phyloP scores from a whole-genome alignment of 2,113 vertebrate species.

The Campylorhamphus procurvoides region DNA sequence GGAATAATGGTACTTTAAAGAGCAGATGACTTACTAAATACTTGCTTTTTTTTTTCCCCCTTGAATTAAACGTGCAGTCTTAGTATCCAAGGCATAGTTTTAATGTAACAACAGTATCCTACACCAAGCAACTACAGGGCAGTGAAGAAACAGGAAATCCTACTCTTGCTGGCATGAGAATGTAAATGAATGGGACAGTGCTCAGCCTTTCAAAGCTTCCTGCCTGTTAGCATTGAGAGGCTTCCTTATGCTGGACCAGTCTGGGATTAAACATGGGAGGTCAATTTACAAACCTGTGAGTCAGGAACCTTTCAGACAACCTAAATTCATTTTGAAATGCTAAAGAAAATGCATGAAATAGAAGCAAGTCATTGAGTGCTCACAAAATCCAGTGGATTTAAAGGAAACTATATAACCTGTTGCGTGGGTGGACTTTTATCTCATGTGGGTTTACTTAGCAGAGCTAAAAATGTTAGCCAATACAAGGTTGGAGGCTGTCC shows the following conservation, averaged over 20 bases:
- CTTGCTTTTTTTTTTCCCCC: neutral
- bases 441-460: constrained; percentile 8
- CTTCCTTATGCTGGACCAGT: neutral
- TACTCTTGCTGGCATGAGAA: neutral
- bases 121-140: neutral
- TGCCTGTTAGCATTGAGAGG: neutral
- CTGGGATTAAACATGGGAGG: neutral
- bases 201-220: neutral
- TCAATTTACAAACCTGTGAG: neutral
- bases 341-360: neutral
- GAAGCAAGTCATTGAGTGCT: neutral
- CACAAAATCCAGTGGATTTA: neutral
- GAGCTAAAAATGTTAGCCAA: constrained; percentile 27
- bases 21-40: neutral
- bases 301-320: neutral
- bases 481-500: neutral
- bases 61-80: neutral
- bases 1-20: neutral
- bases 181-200: neutral
- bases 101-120: neutral
- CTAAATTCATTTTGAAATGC: neutral
- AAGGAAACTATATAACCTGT: constrained; percentile 24
- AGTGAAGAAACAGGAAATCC: neutral
- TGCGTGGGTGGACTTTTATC: constrained; percentile 2
- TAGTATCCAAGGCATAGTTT: neutral